phyloP scores from a whole-genome alignment of 2,113 vertebrate genomes.

The Lycaon pictus region DNA sequence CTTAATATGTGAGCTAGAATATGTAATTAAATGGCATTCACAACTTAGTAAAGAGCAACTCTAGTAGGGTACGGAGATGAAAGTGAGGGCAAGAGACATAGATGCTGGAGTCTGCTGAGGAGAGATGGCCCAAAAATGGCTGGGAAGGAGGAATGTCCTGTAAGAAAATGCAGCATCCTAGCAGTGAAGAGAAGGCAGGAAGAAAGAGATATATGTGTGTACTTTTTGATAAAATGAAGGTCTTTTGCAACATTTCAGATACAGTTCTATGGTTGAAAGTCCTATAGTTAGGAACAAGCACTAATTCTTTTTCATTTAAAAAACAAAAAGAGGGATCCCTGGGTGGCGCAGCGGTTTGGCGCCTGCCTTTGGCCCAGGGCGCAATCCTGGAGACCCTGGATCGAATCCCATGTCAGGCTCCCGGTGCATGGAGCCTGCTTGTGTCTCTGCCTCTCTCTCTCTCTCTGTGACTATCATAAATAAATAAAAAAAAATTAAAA shows the following conservation, averaged over 20 bases:
- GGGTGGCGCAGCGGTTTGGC: no score
- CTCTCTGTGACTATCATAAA: no score
- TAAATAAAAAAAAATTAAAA: no score
- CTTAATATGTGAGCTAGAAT: not conserved
- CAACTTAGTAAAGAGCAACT: not conserved
- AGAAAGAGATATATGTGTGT: not conserved
- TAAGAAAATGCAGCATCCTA: not conserved
- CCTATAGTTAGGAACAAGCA: not conserved
- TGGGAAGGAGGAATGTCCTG: not conserved
- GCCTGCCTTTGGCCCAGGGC: no score
- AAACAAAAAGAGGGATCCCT: not conserved
- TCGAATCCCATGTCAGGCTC: no score
- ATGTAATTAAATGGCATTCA: not conserved
- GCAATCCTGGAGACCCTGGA: no score
- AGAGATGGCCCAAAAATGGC: not conserved
- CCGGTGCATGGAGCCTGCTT: no score
- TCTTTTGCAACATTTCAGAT: not conserved
- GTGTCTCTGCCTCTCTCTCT: no score
- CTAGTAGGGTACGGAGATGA: not conserved
- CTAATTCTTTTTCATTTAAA: not conserved
- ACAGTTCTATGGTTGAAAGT: not conserved
- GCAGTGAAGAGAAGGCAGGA: not conserved
- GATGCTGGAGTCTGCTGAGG: not conserved
- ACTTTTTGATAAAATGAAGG: not conserved
- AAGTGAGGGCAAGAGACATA: not conserved